Percentiles rank a stretch among this genome's conserved stretches.
Conservation (phyloP, 2,113 vertebrate species). For the Cephalophus harveyi region DNA sequence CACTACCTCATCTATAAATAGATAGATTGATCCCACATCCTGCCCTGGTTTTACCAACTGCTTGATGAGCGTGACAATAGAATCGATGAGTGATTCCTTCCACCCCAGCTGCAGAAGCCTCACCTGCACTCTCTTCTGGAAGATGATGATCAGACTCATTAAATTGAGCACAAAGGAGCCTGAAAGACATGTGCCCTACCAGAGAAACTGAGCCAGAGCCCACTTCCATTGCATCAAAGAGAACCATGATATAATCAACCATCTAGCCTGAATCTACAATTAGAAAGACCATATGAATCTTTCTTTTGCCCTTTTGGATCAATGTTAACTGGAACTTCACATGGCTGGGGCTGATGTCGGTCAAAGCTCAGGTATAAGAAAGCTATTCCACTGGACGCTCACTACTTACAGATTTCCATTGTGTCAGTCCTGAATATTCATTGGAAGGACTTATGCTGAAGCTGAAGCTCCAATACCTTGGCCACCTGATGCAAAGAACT, state of each 20-base stretch:
- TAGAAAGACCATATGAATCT: conserved; percentile 73
- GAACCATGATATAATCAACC: conserved; percentile 72
- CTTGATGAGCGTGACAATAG: conserved; percentile 64
- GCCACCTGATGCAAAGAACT: neutral
- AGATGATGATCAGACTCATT: conserved; percentile 78
- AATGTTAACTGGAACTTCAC: neutral
- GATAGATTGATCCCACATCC: conserved; percentile 76
- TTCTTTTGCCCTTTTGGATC: conserved; percentile 20
- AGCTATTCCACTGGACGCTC: neutral
- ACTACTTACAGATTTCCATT: neutral
- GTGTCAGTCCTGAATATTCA: neutral
- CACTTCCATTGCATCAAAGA: conserved; percentile 69
- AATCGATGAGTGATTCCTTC: conserved; percentile 74
- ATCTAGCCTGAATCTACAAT: conserved; percentile 61
- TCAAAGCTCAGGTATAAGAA: neutral
- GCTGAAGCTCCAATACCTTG: neutral
- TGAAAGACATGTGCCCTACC: conserved; percentile 70
- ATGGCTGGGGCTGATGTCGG: neutral
- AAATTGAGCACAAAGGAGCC: conserved; percentile 73
- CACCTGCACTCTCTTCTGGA: conserved; percentile 63
- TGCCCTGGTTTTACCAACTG: conserved; percentile 50
- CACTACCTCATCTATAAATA: conserved; percentile 60
- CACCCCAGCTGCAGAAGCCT: conserved; percentile 63
- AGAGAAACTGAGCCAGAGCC: conserved; percentile 63
- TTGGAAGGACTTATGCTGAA: neutral